Evolutionary conservation across 2,888 invertebrate genomes (phyloP).

Genomic region (Schizotus pectinicornis): DNA sequence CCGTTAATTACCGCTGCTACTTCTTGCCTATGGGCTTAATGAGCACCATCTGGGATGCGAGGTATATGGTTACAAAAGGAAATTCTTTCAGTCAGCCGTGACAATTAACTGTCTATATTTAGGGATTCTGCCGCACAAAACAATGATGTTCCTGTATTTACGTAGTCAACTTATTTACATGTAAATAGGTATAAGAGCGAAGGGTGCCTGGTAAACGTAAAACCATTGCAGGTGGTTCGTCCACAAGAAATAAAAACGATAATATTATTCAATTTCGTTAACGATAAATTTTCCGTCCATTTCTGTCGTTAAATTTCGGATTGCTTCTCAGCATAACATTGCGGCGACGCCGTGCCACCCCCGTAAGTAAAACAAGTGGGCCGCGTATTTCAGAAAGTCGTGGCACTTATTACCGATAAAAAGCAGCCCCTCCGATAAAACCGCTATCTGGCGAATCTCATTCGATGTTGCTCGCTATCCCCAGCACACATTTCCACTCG

Average conservation of each 20-base stretch:
- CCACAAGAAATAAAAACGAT: conserved; percentile 14
- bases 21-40: too few relatives aligned
- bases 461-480: conserved; percentile 23
- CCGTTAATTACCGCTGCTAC: too few relatives aligned
- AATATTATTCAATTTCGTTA: conserved; percentile 2
- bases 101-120: too few relatives aligned
- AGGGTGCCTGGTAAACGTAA: too few relatives aligned
- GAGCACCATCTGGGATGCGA: too few relatives aligned
- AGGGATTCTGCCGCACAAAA: too few relatives aligned
- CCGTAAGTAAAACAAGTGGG: conserved; percentile 25
- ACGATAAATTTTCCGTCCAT: conserved; percentile 16
- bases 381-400: conserved; percentile 42
- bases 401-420: conserved; percentile 48
- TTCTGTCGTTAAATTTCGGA: conserved; percentile 15
- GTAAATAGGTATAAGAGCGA: too few relatives aligned
- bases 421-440: conserved; percentile 37
- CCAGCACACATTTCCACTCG: conserved; percentile 36
- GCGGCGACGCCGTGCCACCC: conserved; percentile 17
- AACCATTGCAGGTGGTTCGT: neutral
- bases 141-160: too few relatives aligned
- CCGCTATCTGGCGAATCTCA: conserved; percentile 33
- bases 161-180: too few relatives aligned
- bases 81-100: too few relatives aligned
- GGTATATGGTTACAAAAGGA: too few relatives aligned
- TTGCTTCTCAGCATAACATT: conserved; percentile 7